Evolutionary conservation across 2,113 vertebrate genomes (phyloP), one percentile per base, ranked within the genome.

Genomic region (Sisor rabdophorus): DNA sequence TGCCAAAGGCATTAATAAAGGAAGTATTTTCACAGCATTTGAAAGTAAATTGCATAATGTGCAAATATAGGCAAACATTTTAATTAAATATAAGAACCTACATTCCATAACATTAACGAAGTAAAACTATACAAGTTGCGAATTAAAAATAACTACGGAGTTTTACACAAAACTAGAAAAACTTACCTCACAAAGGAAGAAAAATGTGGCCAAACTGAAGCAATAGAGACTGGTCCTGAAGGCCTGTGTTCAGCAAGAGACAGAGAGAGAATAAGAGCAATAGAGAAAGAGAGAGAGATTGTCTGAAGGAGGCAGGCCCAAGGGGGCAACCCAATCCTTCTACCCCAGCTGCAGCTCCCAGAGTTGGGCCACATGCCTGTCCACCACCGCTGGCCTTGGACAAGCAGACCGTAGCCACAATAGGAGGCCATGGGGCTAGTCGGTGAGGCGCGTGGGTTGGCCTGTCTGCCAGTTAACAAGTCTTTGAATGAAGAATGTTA

Each of bases 401-500:
- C 90, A 88, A 92, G 89, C 89, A 88, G 89, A 87, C 87, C 88
- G 54, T 85, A 85, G 85, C 89, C 89, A 93, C 93, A 93, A 95
- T 92, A 89, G 92, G 89, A 91, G 91, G 91, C 92, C 90, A 89
- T 89, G 89, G 88, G 91, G 91, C 89, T 93, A 60, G 91, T 91
- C 91, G 88, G 88, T 86, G 86, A 92, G 90, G 88, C 91, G 91
- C 91, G 88, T 91, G 93, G 92, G 78, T 93, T 93, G 90, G 92
- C 92, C 92, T 87, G 92, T 93, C 94, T 94, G 92, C 92, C 92
- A 92, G 93, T 93, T 95, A 95, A 94, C 93, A 92, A 93, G 93
- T 93, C 94, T 92, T 90, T 95, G 94, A 95, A 95, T 94, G 93
- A 95, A 92, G 93, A 95, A 94, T 95, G 94, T 95, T 91, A 93